Evolutionary conservation across 2,888 invertebrate species (phyloP).

Genomic region (Cyclophora punctaria): DNA sequence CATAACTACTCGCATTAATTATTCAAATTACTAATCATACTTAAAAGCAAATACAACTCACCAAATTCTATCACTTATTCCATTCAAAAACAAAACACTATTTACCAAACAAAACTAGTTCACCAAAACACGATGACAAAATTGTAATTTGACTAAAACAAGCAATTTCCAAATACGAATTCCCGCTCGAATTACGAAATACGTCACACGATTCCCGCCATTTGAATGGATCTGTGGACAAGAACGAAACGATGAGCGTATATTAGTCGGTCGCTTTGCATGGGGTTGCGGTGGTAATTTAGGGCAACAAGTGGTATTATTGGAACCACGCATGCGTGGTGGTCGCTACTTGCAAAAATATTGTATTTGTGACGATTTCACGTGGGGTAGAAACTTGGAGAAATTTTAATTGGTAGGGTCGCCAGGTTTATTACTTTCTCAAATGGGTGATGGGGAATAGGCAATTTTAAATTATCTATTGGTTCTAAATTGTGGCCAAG

Average conservation of each 20-base stretch:
- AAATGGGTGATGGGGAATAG: too few species aligned
- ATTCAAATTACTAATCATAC: too few species aligned
- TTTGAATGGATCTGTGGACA: slow-evolving; percentile 43
- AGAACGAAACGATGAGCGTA: slow-evolving; percentile 54
- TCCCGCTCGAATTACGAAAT: slow-evolving; percentile 22
- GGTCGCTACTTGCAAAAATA: slow-evolving; percentile 56
- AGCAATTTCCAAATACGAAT: slow-evolving; percentile 20
- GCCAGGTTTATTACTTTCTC: neutral
- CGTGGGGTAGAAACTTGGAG: slow-evolving; percentile 44
- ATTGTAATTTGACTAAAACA: slow-evolving; percentile 8
- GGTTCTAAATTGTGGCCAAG: too few species aligned
- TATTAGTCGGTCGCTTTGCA: slow-evolving; percentile 61
- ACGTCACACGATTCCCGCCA: slow-evolving; percentile 44
- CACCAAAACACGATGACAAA: slow-evolving; percentile 6
- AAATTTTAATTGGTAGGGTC: slow-evolving; percentile 10
- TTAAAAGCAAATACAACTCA: too few species aligned
- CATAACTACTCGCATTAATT: too few species aligned
- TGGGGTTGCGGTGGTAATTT: slow-evolving; percentile 66
- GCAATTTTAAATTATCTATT: too few species aligned
- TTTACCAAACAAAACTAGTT: slow-evolving; percentile 1
- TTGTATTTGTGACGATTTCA: slow-evolving; percentile 41
- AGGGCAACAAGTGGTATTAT: slow-evolving; percentile 65
- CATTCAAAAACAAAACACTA: neutral
- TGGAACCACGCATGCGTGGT: slow-evolving; percentile 69
- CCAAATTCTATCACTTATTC: too few species aligned